Base-by-base conservation (phyloP, 64 coral and sea anemone genomes). In the Stylophora pistillata region DNA sequence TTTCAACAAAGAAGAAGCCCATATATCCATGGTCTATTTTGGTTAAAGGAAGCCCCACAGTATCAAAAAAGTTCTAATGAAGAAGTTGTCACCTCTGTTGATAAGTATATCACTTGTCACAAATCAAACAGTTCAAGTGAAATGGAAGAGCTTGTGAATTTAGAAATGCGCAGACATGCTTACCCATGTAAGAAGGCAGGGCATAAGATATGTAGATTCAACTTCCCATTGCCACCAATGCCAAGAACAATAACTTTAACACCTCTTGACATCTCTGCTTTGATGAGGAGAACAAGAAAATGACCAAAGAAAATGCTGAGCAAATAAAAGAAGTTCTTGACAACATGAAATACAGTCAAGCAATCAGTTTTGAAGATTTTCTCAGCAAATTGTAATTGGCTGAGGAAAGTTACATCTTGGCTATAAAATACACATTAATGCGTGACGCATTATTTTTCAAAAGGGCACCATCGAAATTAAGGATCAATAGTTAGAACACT, bases 101-200 rank as follows among this genome's bases (percentile, higher is more conserved):
- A 87, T 74, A 87, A 87, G 53, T 87, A 87, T 58, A 74, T 87
- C 13, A 87, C 85, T 32, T 87, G 85, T 29, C 65, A 56, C 21
- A 87, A 87, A 73, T n/a, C 71, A 28, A 14, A 54, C 10, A 73
- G 21, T 28, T 29, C 11, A 26, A 65, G 20, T 34, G 61, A 86
- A 71, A 87, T 87, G 85, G 37, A 57, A 57, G 85, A 74, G 37
- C 15, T 85, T 16, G 29, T 85, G 17, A 85, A 85, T 23, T 66
- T 85, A 15, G 59, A 85, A 15, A 85, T 69, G 59, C 81, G 68
- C 58, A 85, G 81, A 25, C 81, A 86, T 30, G 58, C 56, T 29
- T 17, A 65, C 52, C 41, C 63, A 31, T 13, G 65, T 32, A 70
- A 86, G 69, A 86, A 86, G 53, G 21, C 15, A 54, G 69, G 82